These are phyloP conservation scores for Odontothrips loti DNA, from an alignment of 2,888 invertebrate genomes.

Conservation along the genomic window DNA sequence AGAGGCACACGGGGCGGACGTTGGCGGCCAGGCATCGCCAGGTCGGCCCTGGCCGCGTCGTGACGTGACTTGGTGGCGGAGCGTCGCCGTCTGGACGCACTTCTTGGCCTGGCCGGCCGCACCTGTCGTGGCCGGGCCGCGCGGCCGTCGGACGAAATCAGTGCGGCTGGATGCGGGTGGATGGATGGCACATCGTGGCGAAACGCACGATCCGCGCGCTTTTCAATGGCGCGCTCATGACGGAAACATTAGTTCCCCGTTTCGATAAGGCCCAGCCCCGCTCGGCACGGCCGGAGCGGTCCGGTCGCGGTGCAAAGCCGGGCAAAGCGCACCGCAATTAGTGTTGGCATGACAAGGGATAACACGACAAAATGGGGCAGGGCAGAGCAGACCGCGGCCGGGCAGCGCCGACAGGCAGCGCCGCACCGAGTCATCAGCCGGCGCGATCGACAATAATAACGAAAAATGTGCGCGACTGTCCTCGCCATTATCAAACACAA, in stretches of 20 bases:
- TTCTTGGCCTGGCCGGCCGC: not conserved
- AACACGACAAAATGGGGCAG: not conserved
- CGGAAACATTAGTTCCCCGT: slow-evolving; percentile 26
- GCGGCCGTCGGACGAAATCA: not conserved
- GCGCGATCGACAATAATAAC: slow-evolving; percentile 6
- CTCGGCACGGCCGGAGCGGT: not conserved
- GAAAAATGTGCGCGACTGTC: slow-evolving; percentile 6
- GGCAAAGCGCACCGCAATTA: not conserved
- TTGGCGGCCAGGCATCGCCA: too few relatives aligned
- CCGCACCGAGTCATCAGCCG: not conserved
- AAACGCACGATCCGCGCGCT: slow-evolving; percentile 2
- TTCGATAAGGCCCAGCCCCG: slow-evolving; percentile 4
- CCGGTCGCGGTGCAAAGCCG: not conserved
- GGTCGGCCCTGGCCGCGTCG: too few relatives aligned
- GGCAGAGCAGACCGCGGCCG: not conserved
- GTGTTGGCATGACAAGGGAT: slow-evolving; percentile 6
- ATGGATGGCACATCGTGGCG: slow-evolving; percentile 15
- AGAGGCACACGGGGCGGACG: not conserved
- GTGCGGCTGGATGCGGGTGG: not conserved
- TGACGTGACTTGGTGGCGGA: too few relatives aligned
- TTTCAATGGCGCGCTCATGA: slow-evolving; percentile 18
- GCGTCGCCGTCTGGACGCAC: too few relatives aligned
- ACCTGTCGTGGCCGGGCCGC: not conserved
- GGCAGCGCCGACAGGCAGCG: not conserved
- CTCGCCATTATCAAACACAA: slow-evolving; percentile 17